These are phyloP conservation scores for Plusia festucae DNA, from an alignment of 2,888 invertebrate species.

Conservation along the genomic window DNA sequence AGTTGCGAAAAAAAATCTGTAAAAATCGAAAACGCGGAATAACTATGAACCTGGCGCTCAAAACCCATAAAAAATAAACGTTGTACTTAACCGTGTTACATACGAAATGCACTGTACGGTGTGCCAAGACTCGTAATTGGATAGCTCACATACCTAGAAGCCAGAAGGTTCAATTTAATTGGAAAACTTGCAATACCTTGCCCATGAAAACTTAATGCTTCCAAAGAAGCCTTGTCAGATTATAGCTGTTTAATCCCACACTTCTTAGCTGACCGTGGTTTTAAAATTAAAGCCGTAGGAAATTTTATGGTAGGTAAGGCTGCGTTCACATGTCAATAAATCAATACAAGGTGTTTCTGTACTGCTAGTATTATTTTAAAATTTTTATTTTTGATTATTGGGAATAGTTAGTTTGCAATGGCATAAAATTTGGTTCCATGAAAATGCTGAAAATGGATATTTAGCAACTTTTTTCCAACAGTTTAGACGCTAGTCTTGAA, in stretches of 20 bases:
- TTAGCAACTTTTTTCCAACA: too few relatives aligned
- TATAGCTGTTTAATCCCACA: constrained; percentile 72
- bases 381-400: too few relatives aligned
- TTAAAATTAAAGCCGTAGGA: constrained; percentile 62
- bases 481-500: too few relatives aligned
- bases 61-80: constrained; percentile 48
- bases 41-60: constrained; percentile 25
- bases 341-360: background rate
- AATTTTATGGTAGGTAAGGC: constrained; percentile 8
- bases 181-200: constrained; percentile 67
- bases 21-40: constrained; percentile 45
- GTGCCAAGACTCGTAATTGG: constrained; percentile 58
- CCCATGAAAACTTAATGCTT: constrained; percentile 75
- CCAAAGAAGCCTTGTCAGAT: constrained; percentile 78
- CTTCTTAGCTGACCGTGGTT: constrained; percentile 60
- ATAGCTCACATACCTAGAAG: constrained; percentile 62
- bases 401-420: too few relatives aligned
- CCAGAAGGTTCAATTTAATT: constrained; percentile 74
- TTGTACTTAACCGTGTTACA: constrained; percentile 32
- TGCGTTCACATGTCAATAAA: background rate
- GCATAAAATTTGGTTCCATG: too few relatives aligned
- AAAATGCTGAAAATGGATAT: too few relatives aligned
- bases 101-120: constrained; percentile 34
- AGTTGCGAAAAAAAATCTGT: constrained; percentile 27
- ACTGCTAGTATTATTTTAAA: too few relatives aligned